These are phyloP conservation scores for Argya squamiceps DNA, from an alignment of 2,797 vertebrate species.

Conservation along the genomic window DNA sequence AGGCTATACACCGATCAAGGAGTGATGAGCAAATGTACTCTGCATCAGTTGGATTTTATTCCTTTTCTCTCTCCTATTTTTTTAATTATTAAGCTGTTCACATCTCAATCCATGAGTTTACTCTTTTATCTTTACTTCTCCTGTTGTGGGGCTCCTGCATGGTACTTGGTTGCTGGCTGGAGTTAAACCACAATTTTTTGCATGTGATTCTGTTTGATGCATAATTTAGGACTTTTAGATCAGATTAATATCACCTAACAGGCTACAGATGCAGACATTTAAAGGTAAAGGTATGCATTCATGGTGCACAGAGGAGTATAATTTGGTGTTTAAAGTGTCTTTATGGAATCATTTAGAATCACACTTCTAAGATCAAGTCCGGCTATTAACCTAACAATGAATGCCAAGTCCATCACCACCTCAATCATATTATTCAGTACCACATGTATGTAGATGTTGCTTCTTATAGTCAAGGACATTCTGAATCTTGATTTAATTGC, in stretches of 20 bases:
- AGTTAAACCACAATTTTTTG: background rate
- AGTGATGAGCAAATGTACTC: background rate
- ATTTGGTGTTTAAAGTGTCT: background rate
- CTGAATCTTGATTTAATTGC: background rate
- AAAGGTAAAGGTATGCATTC: background rate
- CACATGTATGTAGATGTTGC: background rate
- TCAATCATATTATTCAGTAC: background rate
- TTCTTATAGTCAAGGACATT: background rate
- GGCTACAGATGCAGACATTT: background rate
- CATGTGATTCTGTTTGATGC: background rate
- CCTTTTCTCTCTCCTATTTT: background rate
- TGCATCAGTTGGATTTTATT: background rate
- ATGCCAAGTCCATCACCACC: background rate
- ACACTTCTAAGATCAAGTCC: fast-evolving
- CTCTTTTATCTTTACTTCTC: background rate
- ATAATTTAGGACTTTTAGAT: background rate
- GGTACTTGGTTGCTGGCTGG: background rate
- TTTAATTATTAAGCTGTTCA: background rate
- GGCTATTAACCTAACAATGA: background rate
- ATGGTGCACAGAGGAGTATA: background rate
- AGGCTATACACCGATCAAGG: no score
- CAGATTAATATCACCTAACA: background rate
- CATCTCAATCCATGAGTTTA: background rate
- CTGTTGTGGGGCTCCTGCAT: background rate
- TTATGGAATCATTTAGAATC: background rate